These are phyloP conservation scores for Hirtodrosophila histrioides DNA, from an alignment of 2,888 invertebrate genomes.

Conservation along the genomic window DNA sequence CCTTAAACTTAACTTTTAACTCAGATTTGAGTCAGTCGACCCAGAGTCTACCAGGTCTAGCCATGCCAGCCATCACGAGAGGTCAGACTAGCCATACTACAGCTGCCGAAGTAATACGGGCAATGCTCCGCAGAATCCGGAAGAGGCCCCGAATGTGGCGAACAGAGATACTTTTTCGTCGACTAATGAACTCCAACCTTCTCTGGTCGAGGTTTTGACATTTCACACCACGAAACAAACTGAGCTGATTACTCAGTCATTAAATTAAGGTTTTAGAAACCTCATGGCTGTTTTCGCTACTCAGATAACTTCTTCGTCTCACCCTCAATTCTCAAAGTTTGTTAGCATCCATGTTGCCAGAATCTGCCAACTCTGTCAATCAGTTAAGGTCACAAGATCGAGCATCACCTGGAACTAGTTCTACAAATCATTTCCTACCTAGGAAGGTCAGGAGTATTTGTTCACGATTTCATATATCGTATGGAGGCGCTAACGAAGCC, in stretches of 20 bases:
- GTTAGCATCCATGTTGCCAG: too few species aligned
- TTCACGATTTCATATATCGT: background rate
- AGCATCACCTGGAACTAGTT: background rate
- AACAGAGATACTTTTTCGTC: background rate
- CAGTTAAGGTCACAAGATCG: background rate
- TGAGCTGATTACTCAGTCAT: background rate
- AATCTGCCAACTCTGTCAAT: background rate
- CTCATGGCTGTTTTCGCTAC: too few species aligned
- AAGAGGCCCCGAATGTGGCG: background rate
- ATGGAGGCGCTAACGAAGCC: background rate
- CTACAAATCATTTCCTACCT: background rate
- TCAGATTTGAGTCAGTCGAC: too few species aligned
- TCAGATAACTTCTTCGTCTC: too few species aligned
- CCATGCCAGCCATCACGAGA: too few species aligned
- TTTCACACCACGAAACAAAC: background rate
- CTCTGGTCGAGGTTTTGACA: background rate
- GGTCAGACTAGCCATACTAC: too few species aligned
- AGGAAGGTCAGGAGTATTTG: conserved; percentile 1
- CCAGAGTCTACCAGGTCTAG: too few species aligned
- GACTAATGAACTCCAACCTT: background rate
- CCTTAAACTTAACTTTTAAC: too few species aligned
- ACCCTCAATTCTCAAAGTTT: too few species aligned
- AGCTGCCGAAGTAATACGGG: too few species aligned
- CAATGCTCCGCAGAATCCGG: background rate
- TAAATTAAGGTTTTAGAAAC: too few species aligned